Percentiles rank a stretch among this genome's conserved stretches.
Evolutionary conservation across 2,888 invertebrate species (phyloP).

Genomic region (Maniola hyperantus): DNA sequence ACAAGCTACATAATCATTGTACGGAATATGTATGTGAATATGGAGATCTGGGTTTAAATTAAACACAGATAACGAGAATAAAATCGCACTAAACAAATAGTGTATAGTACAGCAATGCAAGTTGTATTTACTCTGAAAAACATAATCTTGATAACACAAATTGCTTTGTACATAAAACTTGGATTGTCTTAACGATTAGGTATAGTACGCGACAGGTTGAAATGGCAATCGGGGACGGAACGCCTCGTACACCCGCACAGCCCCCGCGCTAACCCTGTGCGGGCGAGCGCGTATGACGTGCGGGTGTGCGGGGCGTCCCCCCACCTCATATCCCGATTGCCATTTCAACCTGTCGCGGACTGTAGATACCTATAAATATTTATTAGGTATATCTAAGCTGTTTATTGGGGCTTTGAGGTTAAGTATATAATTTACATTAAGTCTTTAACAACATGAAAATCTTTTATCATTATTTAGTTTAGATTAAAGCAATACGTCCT

Average conservation of each 20-base stretch:
- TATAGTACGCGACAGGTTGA: no score
- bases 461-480: neutral
- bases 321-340: no score
- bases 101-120: slow-evolving; percentile 68
- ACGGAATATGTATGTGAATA: no score
- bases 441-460: neutral
- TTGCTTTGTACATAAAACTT: slow-evolving; percentile 2
- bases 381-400: neutral
- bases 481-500: neutral
- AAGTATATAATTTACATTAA: neutral
- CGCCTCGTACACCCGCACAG: no score
- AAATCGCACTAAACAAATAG: neutral
- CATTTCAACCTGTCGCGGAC: no score
- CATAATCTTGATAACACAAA: slow-evolving; percentile 12
- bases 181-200: neutral
- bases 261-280: no score
- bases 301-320: no score
- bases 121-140: neutral
- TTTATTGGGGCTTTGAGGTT: slow-evolving; percentile 2
- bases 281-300: no score
- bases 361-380: no score
- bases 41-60: no score
- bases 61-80: neutral
- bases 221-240: no score
- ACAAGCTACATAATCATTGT: no score